These are phyloP conservation scores for Leucopternis melanops DNA, from an alignment of 2,113 vertebrate genomes.

Conservation along the genomic window DNA sequence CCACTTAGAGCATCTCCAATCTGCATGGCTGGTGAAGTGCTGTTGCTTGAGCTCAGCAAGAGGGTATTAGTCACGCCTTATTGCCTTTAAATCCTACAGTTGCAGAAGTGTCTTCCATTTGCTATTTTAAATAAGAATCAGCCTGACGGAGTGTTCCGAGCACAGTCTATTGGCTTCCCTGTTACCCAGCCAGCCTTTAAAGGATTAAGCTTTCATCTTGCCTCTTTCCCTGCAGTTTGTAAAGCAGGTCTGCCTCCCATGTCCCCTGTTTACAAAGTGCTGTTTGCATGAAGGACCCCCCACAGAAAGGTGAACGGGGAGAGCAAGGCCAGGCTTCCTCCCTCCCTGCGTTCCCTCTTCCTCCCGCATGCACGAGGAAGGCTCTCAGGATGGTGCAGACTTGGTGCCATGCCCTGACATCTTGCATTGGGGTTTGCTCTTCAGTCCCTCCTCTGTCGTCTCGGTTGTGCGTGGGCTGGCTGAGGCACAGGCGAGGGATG, in stretches of 20 bases:
- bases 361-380: accelerated
- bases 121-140: slow-evolving; percentile 19
- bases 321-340: neutral
- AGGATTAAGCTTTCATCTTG: neutral
- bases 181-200: neutral
- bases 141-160: neutral
- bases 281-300: neutral
- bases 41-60: neutral
- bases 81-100: neutral
- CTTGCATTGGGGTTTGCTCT: neutral
- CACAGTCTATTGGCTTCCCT: neutral
- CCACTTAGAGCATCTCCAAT: neutral
- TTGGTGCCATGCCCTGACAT: neutral
- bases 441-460: neutral
- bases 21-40: neutral
- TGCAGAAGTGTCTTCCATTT: neutral
- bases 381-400: neutral
- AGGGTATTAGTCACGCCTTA: slow-evolving; percentile 12
- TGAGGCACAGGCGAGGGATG: neutral
- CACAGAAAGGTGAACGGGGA: neutral
- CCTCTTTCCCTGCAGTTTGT: neutral
- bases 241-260: neutral
- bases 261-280: neutral
- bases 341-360: neutral
- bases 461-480: neutral